Evolutionary conservation across 2,113 vertebrate species (phyloP).

Genomic region (Antigone vipio): DNA sequence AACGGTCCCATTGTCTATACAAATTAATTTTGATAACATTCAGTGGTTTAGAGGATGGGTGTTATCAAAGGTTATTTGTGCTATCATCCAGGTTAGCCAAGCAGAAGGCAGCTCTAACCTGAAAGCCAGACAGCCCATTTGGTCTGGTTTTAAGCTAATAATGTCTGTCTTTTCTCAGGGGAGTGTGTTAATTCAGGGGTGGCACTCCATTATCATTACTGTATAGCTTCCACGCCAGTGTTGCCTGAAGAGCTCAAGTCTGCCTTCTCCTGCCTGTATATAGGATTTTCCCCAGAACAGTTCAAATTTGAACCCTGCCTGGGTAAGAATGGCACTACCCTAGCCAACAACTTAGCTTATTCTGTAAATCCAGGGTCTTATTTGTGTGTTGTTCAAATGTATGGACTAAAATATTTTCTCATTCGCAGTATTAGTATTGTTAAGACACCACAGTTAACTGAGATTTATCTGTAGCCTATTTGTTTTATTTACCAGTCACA

Average conservation of each 20-base stretch:
- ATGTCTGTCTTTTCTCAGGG: background rate
- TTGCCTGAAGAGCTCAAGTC: background rate
- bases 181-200: background rate
- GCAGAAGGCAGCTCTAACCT: background rate
- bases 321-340: background rate
- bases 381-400: background rate
- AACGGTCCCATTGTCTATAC: background rate
- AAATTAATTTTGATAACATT: background rate
- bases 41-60: background rate
- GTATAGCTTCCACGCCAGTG: rapidly evolving
- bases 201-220: background rate
- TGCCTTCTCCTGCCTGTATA: background rate
- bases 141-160: background rate
- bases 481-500: background rate
- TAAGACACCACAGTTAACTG: background rate
- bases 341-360: background rate
- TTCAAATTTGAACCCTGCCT: background rate
- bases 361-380: background rate
- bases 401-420: background rate
- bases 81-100: background rate
- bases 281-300: background rate
- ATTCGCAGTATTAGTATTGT: background rate
- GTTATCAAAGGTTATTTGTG: background rate
- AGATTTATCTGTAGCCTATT: background rate
- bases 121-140: background rate